Conservation (phyloP, 2,113 vertebrate species). For the Neogale vison region DNA sequence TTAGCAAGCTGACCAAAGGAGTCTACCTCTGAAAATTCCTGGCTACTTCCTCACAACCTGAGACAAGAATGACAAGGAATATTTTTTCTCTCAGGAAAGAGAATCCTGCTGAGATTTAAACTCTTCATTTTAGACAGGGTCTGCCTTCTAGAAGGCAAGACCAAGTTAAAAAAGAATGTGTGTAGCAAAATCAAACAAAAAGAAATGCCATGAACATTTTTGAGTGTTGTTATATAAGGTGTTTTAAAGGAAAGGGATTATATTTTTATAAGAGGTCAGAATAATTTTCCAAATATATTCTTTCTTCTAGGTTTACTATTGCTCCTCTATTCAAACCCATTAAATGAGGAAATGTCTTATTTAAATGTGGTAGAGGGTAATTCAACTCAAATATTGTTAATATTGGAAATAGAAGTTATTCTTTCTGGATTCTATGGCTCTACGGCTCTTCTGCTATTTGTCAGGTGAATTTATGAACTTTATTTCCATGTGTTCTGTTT, state of each 20-base stretch:
- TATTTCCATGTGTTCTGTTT: background rate
- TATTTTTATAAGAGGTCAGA: background rate
- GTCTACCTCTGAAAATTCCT: slow-evolving; percentile 52
- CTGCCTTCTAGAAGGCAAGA: slow-evolving; percentile 45
- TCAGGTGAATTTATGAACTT: background rate
- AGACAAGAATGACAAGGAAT: slow-evolving; percentile 63
- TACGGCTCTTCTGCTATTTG: background rate
- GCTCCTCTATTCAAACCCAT: background rate
- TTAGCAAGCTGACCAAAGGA: slow-evolving; percentile 37
- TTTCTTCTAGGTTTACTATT: slow-evolving; percentile 18
- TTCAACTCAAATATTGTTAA: background rate
- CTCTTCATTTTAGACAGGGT: slow-evolving; percentile 24
- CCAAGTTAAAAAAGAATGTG: background rate
- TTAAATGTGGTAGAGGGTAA: slow-evolving; percentile 13
- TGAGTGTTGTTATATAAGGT: background rate
- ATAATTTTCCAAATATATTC: slow-evolving; percentile 12
- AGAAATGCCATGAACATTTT: background rate
- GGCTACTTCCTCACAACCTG: background rate
- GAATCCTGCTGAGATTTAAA: slow-evolving; percentile 48
- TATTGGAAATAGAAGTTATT: slow-evolving; percentile 32
- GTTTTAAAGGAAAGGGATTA: slow-evolving; percentile 16
- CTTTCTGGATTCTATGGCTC: background rate
- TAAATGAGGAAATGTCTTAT: background rate
- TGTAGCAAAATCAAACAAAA: slow-evolving; percentile 34
- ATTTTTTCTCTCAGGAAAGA: background rate